Evolutionary conservation across 1,140 invertebrate genomes (phyloP).

Genomic region (Luehdorfia chinensis): DNA sequence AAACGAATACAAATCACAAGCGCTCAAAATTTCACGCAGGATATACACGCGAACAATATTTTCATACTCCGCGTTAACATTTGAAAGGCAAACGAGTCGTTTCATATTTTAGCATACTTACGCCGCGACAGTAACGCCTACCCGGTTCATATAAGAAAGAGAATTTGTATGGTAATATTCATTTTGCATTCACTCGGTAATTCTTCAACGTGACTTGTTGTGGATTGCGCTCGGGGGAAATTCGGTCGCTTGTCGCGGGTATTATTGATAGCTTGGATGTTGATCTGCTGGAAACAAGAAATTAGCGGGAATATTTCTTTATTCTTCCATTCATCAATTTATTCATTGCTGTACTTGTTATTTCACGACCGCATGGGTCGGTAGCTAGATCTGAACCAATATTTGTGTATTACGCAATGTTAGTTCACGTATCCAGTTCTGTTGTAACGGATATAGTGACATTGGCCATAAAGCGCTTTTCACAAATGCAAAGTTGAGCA

Average conservation of each 20-base stretch:
- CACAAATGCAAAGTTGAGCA: too few species aligned
- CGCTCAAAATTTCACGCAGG: conserved; percentile 30
- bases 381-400: too few species aligned
- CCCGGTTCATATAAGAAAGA: conserved; percentile 58
- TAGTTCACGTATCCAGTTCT: too few species aligned
- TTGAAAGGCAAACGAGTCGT: conserved; percentile 39
- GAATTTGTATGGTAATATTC: conserved; percentile 75
- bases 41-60: conserved; percentile 28
- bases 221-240: conserved; percentile 68
- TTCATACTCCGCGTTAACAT: conserved; percentile 40
- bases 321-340: too few species aligned
- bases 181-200: conserved; percentile 69
- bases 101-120: conserved; percentile 67
- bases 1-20: conserved; percentile 36
- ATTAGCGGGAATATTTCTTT: too few species aligned
- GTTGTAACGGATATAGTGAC: too few species aligned
- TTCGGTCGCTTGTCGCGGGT: conserved; percentile 46
- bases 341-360: conserved; percentile 2
- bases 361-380: too few species aligned
- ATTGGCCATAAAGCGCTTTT: too few species aligned
- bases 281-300: conserved; percentile 18
- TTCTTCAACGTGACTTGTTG: conserved; percentile 62
- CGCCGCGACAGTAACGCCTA: conserved; percentile 44
- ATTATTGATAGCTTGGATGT: conserved; percentile 34
- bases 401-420: too few species aligned